Base-by-base conservation (phyloP, 2,888 invertebrate genomes). In the Noctua janthina region DNA sequence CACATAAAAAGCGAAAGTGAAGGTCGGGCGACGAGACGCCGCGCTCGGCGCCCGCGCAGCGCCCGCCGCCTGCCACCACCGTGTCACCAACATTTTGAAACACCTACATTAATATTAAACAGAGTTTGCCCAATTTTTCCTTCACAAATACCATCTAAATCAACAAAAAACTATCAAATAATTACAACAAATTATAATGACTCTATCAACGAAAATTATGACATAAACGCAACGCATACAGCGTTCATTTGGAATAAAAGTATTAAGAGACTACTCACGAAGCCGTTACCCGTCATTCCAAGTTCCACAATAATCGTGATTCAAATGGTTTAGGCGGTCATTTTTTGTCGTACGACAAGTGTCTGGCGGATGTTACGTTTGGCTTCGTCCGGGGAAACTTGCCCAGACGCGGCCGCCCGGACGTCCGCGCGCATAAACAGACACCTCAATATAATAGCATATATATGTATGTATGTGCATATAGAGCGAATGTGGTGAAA, bases 1-100 rank as follows among this genome's bases (percentile, higher is more conserved):
- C 90, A 91, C 88, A 90, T 92, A 92, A 92, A 92, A 94, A 94
- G 93, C 94, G 94, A 94, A 94, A 94, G 94, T 94, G 94, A 94
- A 94, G 94, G 94, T 91, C 93, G 90, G 67, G 56, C 81, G 83
- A 72, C 85, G 90, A 88, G 89, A 84, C 77, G 86, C 82, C 84
- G 78, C 17, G 64, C 69, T n/a, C 70, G 70, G 70, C 71, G 79
- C 71, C 39, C 39, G 74, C 72, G 78, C 76, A 46, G 71, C 72
- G 64, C 66, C 46, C 66, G 68, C 69, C 69, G 54, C 20, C 78
- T 62, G 78, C 83, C 79, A 72, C 74, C 51, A 68, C 59, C 59
- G n/a, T 76, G 88, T 77, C 88, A 86, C 88, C 86, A 78, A 72
- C 75, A 67, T 89, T 90, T 90, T 82, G 85, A 83, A 89, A 90